Evolutionary conservation across 2,888 invertebrate species (phyloP).

Genomic region (Cordilura impudica): DNA sequence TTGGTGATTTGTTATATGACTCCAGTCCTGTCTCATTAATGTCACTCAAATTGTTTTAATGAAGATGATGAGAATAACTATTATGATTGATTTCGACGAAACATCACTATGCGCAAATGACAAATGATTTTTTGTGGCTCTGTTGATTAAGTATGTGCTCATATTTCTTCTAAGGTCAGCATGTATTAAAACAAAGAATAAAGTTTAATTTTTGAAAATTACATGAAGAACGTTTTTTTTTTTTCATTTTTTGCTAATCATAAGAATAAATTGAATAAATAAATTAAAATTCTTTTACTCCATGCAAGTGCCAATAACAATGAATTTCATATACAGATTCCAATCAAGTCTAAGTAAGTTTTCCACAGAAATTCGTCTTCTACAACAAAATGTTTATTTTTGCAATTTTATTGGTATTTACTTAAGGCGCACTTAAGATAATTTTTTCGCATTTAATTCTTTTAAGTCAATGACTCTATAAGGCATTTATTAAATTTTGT

Average conservation of each 20-base stretch:
- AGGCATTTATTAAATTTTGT: not conserved
- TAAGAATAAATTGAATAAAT: not conserved
- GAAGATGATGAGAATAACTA: not conserved
- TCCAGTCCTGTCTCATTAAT: slow-evolving; percentile 7
- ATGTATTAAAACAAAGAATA: not conserved
- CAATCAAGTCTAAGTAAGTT: not conserved
- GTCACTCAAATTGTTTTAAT: slow-evolving; percentile 5
- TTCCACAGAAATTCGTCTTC: not conserved
- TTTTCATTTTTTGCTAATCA: not conserved
- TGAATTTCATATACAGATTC: too few species aligned
- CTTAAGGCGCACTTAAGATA: not conserved
- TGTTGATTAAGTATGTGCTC: not conserved
- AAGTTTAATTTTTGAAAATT: not conserved
- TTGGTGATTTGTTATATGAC: not conserved
- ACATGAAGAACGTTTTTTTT: not conserved
- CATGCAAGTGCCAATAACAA: too few species aligned
- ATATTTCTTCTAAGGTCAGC: not conserved
- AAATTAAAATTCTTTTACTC: not conserved
- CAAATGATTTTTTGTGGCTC: not conserved
- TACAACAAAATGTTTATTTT: not conserved
- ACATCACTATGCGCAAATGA: not conserved
- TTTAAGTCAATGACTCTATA: not conserved
- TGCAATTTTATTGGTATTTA: not conserved
- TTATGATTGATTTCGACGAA: not conserved
- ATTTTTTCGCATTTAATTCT: not conserved